Evolutionary conservation across 1,140 invertebrate species (phyloP).

Genomic region (Metaphire vulgaris): DNA sequence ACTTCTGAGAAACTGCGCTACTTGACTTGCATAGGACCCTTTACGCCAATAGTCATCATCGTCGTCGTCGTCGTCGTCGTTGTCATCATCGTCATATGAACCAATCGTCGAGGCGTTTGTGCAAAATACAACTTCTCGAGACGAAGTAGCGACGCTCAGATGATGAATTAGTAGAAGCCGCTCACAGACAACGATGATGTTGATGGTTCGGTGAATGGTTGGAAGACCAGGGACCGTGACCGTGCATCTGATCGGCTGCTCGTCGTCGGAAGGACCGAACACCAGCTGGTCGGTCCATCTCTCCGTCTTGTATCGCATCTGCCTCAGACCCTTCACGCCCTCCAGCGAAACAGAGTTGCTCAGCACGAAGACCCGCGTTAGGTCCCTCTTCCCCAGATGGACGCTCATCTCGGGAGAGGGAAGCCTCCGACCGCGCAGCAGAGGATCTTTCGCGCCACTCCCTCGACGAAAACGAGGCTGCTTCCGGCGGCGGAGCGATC

Average conservation of each 20-base stretch:
- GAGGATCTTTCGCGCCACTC: background rate
- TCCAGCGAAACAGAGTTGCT: background rate
- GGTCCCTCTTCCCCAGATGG: background rate
- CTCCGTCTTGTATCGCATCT: background rate
- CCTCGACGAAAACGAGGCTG: background rate
- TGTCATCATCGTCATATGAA: too few relatives aligned
- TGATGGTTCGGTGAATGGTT: background rate
- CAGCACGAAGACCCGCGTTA: background rate
- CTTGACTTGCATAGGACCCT: too few relatives aligned
- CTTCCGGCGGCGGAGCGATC: background rate
- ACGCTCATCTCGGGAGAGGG: background rate
- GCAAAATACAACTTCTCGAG: too few relatives aligned
- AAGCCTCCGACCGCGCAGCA: background rate
- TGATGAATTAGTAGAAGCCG: too few relatives aligned
- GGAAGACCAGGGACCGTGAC: background rate
- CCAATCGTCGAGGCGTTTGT: too few relatives aligned
- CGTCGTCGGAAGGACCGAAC: background rate
- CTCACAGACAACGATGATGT: too few relatives aligned
- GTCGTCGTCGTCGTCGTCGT: too few relatives aligned
- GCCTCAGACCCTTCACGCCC: background rate
- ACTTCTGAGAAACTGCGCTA: too few relatives aligned
- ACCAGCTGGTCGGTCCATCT: background rate
- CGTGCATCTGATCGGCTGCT: background rate
- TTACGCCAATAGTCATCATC: too few relatives aligned
- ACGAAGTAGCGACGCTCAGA: too few relatives aligned